Percentiles rank a stretch among this genome's conserved stretches.
Evolutionary conservation across 2,888 invertebrate genomes (phyloP).

Genomic region (Megastigmus dorsalis): DNA sequence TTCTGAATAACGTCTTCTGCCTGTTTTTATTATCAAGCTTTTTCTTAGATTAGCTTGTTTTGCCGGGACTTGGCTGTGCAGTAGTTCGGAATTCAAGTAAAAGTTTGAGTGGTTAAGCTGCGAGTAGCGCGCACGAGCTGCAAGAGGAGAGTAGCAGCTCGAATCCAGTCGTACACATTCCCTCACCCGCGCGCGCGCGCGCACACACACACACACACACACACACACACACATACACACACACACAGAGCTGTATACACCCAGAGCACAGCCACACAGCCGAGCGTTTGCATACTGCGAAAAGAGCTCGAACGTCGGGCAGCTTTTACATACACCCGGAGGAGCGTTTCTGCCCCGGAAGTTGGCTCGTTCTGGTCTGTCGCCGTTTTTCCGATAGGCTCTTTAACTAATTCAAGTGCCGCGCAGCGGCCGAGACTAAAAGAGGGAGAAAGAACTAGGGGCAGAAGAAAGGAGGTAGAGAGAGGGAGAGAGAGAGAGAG

Average conservation of each 20-base stretch:
- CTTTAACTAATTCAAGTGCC: conserved; percentile 65
- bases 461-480: not conserved
- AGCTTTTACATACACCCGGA: conserved; percentile 58
- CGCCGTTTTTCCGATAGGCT: conserved; percentile 64
- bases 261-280: no score
- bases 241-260: not conserved
- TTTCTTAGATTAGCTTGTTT: conserved; percentile 44
- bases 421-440: conserved; percentile 1
- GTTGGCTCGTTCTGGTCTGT: conserved; percentile 63
- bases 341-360: conserved; percentile 61
- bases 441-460: not conserved
- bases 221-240: not conserved
- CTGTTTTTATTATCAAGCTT: not conserved
- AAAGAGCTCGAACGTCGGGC: conserved; percentile 3
- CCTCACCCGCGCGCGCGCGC: not conserved
- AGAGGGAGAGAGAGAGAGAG: not conserved
- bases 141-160: conserved; percentile 7
- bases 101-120: conserved; percentile 42
- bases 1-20: not conserved
- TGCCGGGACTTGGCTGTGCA: conserved; percentile 2
- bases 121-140: not conserved
- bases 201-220: not conserved
- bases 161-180: not conserved
- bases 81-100: conserved; percentile 40
- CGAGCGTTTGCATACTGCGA: not conserved